These are phyloP conservation scores for Drosophila atroscutellata DNA, from an alignment of 2,888 invertebrate species.

Conservation along the genomic window DNA sequence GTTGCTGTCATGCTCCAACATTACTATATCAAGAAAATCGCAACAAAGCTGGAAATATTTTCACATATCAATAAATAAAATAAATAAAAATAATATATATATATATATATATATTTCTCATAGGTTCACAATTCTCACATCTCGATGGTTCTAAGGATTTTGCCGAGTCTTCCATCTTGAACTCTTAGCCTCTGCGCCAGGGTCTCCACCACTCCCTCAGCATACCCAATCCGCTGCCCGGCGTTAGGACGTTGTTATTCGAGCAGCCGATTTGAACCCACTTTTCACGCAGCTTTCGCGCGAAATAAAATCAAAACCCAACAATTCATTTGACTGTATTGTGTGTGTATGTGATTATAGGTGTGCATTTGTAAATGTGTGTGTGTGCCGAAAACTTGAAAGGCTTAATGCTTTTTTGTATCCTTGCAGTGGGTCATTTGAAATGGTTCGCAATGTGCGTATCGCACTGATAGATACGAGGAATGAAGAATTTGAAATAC, in stretches of 20 bases:
- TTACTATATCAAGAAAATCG: no score
- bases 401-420: neutral
- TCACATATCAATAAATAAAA: neutral
- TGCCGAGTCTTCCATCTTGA: neutral
- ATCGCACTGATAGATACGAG: neutral
- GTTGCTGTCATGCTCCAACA: neutral
- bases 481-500: neutral
- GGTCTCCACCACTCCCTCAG: neutral
- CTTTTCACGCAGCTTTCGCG: conserved; percentile 27
- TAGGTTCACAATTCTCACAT: neutral
- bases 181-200: neutral
- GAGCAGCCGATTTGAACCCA: conserved; percentile 19
- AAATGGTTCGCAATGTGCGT: neutral
- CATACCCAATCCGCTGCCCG: neutral
- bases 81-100: neutral
- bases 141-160: neutral
- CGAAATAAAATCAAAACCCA: conserved; percentile 41
- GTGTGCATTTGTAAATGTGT: neutral
- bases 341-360: neutral
- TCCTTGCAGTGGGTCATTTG: neutral
- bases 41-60: neutral
- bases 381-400: neutral
- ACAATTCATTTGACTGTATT: conserved; percentile 31
- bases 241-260: conserved; percentile 1
- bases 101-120: no score